phyloP scores from a whole-genome alignment of 1,140 invertebrate genomes.

The Daktulosphaira vitifoliae region DNA sequence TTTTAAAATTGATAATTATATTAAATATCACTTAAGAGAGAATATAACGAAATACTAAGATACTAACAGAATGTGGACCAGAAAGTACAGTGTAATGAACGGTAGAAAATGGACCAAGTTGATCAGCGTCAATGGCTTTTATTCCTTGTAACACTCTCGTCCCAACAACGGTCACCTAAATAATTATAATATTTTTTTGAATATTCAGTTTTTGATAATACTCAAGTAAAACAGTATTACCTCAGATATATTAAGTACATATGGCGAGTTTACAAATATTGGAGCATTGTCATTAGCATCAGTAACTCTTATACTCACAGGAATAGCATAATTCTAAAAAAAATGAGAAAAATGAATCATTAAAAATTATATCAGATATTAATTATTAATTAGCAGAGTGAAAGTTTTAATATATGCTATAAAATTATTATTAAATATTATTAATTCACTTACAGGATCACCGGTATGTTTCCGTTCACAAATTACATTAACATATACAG shows the following conservation, averaged over 20 bases:
- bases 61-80: conserved; percentile 61
- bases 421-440: background rate
- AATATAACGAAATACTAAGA: no score
- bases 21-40: no score
- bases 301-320: conserved; percentile 80
- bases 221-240: conserved; percentile 41
- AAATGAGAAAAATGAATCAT: conserved; percentile 3
- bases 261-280: conserved; percentile 70
- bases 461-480: conserved; percentile 67
- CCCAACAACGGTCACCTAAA: conserved; percentile 66
- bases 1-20: no score
- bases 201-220: background rate
- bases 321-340: conserved; percentile 71
- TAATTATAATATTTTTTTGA: background rate
- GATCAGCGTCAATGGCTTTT: conserved; percentile 71
- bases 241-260: conserved; percentile 74
- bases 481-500: conserved; percentile 74
- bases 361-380: background rate
- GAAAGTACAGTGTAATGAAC: conserved; percentile 74
- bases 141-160: conserved; percentile 68
- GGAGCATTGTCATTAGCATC: conserved; percentile 89
- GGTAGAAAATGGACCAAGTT: conserved; percentile 79
- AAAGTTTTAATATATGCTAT: background rate
- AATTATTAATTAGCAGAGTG: no score
- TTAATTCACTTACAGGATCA: conserved; percentile 55